These are phyloP conservation scores for Neuroscelio doddi DNA, from an alignment of 2,888 invertebrate genomes.

Conservation along the genomic window DNA sequence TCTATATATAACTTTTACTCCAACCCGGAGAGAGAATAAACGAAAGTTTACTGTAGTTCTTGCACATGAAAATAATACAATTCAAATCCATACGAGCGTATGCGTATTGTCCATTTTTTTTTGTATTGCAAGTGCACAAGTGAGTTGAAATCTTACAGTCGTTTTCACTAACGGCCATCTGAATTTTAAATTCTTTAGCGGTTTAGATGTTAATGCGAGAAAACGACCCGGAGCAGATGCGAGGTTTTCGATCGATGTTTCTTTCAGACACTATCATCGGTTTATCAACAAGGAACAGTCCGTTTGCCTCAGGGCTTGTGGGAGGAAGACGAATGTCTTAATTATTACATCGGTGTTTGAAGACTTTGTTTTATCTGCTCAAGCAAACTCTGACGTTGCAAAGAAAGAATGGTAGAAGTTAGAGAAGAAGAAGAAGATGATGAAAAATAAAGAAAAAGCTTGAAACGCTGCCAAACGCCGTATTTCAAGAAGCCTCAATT, in stretches of 20 bases:
- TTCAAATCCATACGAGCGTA: slow-evolving; percentile 23
- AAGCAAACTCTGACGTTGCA: neutral
- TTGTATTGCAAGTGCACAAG: slow-evolving; percentile 22
- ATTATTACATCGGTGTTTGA: neutral
- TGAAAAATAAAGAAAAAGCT: neutral
- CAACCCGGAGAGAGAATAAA: too few species aligned
- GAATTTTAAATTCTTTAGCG: slow-evolving; percentile 35
- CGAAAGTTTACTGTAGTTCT: too few species aligned
- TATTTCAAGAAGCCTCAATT: neutral
- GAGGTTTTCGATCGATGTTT: neutral
- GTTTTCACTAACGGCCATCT: slow-evolving; percentile 31
- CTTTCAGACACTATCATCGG: neutral
- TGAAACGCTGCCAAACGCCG: slow-evolving; percentile 3
- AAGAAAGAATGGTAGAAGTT: neutral
- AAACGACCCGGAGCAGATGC: neutral
- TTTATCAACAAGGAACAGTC: neutral
- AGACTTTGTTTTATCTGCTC: neutral
- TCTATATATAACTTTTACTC: too few species aligned
- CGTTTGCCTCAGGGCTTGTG: neutral
- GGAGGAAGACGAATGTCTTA: neutral
- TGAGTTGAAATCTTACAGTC: slow-evolving; percentile 25
- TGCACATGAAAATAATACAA: neutral
- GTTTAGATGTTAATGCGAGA: slow-evolving; percentile 39
- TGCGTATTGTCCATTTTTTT: slow-evolving; percentile 37
- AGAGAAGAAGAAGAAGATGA: neutral